phyloP scores from a whole-genome alignment of 2,888 invertebrate genomes.

The Noctua janthe region DNA sequence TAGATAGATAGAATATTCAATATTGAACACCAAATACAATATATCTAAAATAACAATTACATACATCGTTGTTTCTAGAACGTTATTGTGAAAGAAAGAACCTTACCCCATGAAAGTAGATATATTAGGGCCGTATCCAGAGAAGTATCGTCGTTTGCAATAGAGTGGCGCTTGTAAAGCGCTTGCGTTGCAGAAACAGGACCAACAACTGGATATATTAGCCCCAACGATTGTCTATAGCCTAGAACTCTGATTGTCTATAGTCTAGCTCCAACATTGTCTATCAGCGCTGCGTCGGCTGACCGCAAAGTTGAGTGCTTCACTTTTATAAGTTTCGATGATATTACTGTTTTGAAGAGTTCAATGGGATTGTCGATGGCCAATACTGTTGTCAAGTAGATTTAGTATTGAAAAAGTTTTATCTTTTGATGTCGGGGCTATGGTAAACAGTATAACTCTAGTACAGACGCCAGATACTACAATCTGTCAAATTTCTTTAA shows the following conservation, averaged over 20 bases:
- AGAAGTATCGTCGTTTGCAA: not conserved
- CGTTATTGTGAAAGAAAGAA: not conserved
- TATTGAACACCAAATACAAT: not conserved
- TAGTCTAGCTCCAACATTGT: constrained; percentile 39
- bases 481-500: no score
- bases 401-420: constrained; percentile 46
- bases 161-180: constrained; percentile 9
- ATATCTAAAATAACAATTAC: not conserved
- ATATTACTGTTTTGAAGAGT: constrained; percentile 56
- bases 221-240: constrained; percentile 39
- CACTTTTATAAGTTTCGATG: constrained; percentile 50
- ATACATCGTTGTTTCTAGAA: not conserved
- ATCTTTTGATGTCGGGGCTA: constrained; percentile 5
- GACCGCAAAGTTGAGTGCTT: constrained; percentile 50
- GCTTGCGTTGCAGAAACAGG: constrained; percentile 35
- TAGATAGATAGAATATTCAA: not conserved
- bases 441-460: constrained; percentile 3
- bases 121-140: constrained; percentile 29
- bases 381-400: constrained; percentile 36
- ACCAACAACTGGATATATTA: constrained; percentile 51
- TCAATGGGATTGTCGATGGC: constrained; percentile 27
- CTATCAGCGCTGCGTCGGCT: constrained; percentile 58
- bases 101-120: not conserved
- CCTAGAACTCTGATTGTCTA: constrained; percentile 25
- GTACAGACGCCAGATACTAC: no score